Evolutionary conservation across 2,113 vertebrate species (phyloP), one percentile per base, ranked within the genome.

Genomic region (Xenopus tropicalis): DNA sequence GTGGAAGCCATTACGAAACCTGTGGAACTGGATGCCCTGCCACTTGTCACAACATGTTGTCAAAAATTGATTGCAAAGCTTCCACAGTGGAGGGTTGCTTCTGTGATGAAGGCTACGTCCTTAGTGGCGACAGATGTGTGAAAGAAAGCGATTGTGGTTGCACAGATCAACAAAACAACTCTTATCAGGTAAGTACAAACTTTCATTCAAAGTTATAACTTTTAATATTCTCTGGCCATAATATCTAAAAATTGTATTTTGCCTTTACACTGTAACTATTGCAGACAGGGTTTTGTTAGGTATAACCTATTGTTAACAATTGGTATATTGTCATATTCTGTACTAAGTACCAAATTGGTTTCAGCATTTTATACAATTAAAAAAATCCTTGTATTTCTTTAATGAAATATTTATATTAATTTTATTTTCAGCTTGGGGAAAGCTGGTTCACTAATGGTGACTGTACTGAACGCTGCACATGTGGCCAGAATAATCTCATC

Each of bases 391-490:
- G 2, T 37, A 37, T 37, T 54, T 54, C 14, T 19, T 54, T 54
- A 54, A 54, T 17, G 14, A 23, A 23, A 59, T 13, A 11, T 20
- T 57, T 11, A 14, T 57, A 24, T 8, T 61, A 66, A 72, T 76
- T 58, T 64, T 12, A 70, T 1, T 0, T 61, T 71, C 25, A 96
- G 94, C 81, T 83, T 44, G 88, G 91, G 72, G 90, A 92, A 80
- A 86, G 80, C 25, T 96, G 94, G 95, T 94, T 94, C 78, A 81
- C 88, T 0, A 43, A 59, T 46, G 46, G 61, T 2, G 29, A 86
- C 83, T 96, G 94, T 82, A 88, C 83, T 0, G 83, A 93, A 71
- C 93, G 90, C 58, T 96, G 94, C 58, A 86, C 80, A 37, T 96
- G 95, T 69, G 71, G 77, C 14, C 61, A 69, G 0, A 79, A 83